Conservation (phyloP, 92 coral and sea anemone genomes). For the Desmophyllum pertusum region DNA sequence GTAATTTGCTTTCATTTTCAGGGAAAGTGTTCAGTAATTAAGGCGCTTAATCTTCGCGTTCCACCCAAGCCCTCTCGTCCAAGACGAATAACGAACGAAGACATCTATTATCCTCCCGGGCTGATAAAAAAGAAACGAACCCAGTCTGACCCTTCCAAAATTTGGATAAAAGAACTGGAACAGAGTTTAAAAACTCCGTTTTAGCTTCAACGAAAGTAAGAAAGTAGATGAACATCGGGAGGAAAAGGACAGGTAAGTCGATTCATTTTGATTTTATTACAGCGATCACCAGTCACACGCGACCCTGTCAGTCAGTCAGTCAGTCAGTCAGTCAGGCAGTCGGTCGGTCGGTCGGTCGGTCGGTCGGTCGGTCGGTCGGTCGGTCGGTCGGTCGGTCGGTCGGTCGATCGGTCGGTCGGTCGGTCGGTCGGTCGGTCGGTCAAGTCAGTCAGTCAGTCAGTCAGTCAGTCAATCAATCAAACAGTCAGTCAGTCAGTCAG, state of each 20-base stretch:
- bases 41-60: constrained; percentile 76
- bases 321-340: not conserved
- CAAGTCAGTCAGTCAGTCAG: not conserved
- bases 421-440: not conserved
- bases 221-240: constrained; percentile 61
- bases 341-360: not conserved
- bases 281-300: too few relatives aligned
- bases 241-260: constrained; percentile 21
- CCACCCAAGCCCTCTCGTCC: constrained; percentile 38
- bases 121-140: constrained; percentile 38
- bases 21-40: constrained; percentile 93
- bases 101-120: constrained; percentile 56
- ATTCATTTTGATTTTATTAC: not conserved
- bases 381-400: not conserved
- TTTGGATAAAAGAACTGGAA: constrained; percentile 77
- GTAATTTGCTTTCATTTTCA: constrained; percentile 22
- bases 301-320: not conserved
- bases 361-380: not conserved
- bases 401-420: not conserved
- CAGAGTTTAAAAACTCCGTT: constrained; percentile 71
- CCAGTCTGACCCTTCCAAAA: constrained; percentile 40
- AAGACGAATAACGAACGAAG: constrained; percentile 43
- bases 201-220: constrained; percentile 63
- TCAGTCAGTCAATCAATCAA: not conserved
- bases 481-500: not conserved